phyloP scores from a whole-genome alignment of 2,113 vertebrate genomes.

The Numenius arquata region DNA sequence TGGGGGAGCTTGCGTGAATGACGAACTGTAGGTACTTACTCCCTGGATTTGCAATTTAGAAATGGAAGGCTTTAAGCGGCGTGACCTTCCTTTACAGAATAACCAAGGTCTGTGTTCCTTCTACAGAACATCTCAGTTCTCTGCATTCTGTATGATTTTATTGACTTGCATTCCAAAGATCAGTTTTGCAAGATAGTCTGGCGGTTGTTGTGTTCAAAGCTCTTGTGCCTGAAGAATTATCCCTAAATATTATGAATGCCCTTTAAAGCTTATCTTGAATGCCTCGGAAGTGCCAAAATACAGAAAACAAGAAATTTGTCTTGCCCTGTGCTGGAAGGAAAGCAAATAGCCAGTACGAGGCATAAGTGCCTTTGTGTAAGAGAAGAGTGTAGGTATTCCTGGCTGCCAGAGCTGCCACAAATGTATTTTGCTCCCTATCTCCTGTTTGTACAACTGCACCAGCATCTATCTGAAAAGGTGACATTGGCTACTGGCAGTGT shows the following conservation, averaged over 20 bases:
- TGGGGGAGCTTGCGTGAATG: not conserved
- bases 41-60: not conserved
- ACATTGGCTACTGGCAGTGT: not conserved
- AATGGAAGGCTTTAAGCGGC: not conserved
- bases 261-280: not conserved
- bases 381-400: not conserved
- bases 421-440: fast-evolving
- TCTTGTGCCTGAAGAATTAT: not conserved
- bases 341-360: not conserved
- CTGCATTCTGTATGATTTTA: not conserved
- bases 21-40: not conserved
- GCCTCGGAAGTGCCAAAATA: not conserved
- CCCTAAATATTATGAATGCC: not conserved
- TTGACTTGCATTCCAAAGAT: not conserved
- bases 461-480: not conserved
- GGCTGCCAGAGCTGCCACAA: not conserved
- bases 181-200: not conserved
- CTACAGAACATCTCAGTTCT: not conserved
- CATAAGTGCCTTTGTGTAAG: not conserved
- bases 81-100: not conserved
- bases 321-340: not conserved
- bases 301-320: not conserved
- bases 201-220: not conserved
- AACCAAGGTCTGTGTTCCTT: not conserved
- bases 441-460: too few relatives aligned